phyloP scores from a whole-genome alignment of 1,140 invertebrate species.

The Grapholita molesta region DNA sequence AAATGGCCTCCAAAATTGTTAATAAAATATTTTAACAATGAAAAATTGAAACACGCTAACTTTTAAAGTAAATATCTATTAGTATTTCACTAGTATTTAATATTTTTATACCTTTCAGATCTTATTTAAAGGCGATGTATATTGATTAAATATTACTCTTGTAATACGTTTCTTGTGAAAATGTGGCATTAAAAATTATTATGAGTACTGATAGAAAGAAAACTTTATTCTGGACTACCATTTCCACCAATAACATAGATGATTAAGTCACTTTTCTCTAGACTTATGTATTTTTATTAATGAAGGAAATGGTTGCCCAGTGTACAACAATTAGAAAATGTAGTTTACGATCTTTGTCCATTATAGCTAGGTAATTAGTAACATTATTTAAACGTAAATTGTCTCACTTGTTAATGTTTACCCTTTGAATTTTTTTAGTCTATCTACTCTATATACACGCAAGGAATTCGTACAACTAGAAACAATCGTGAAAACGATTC shows the following conservation, averaged over 20 bases:
- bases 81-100: neutral
- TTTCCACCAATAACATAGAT: neutral
- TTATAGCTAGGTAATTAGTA: neutral
- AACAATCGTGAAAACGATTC: slow-evolving; percentile 53
- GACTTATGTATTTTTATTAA: neutral
- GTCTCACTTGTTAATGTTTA: slow-evolving; percentile 32
- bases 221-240: neutral
- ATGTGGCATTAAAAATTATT: neutral
- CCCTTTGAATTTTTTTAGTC: slow-evolving; percentile 37
- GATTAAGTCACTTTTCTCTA: no score
- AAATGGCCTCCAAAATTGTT: slow-evolving; percentile 66
- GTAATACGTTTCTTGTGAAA: neutral
- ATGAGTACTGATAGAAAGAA: neutral
- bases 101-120: neutral
- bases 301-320: neutral
- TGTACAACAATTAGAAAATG: neutral
- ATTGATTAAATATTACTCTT: neutral
- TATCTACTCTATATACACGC: slow-evolving; percentile 48
- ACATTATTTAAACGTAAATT: neutral
- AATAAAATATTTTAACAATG: slow-evolving; percentile 54
- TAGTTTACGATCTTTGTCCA: neutral
- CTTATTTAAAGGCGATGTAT: neutral
- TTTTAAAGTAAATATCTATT: neutral
- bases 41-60: slow-evolving; percentile 36
- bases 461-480: slow-evolving; percentile 39